Base-by-base conservation (phyloP, 2,888 invertebrate species). In the Hydriomena furcata region DNA sequence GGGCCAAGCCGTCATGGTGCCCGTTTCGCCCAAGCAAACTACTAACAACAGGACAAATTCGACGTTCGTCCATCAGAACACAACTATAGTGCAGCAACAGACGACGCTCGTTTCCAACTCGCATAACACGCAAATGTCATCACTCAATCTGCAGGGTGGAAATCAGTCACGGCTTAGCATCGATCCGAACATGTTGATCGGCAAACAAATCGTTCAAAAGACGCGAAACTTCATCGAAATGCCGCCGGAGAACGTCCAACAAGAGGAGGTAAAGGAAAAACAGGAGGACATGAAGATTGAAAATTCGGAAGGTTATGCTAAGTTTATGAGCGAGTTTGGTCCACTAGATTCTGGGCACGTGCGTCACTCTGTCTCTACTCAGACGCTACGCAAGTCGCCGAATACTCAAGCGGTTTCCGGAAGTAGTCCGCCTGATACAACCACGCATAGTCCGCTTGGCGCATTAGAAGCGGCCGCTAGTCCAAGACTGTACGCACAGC, bases 31-130 rank as follows among this genome's bases (percentile, higher is more conserved):
- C 0, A 93, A 93, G 65, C 93, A 92, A 49, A 88, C 92, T 0
- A 82, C 92, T 7, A 41, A 42, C 34, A 92, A 91, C 71, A 91
- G 94, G 51, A 92, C 92, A 45, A 92, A 92, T 63, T 93, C 94
- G 0, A 96, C 96, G 0, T 96, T 94, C 67, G 95, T 96, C 1
- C 96, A 96, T 63, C 96, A 96, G 65, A 96, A 96, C 71, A 95
- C 96, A 0, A 96, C 96, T 0, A 96, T 96, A 65, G 95, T 95
- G 1, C 95, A 95, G 68, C 95, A 95, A 65, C 95, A 95, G 74
- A 95, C 95, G 0, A 95, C 95, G 0, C 93, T 95, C 85, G 93
- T 95, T 2, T 93, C 94, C 0, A 94, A 94, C 66, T 93, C 94
- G 65, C 93, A 92, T 56, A 81, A 82, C 57, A 59, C 80, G 12